Percentiles rank a stretch among this genome's conserved stretches.
These are phyloP conservation scores for Tachysurus vachellii DNA, from an alignment of 2,113 vertebrate genomes.

Conservation along the genomic window DNA sequence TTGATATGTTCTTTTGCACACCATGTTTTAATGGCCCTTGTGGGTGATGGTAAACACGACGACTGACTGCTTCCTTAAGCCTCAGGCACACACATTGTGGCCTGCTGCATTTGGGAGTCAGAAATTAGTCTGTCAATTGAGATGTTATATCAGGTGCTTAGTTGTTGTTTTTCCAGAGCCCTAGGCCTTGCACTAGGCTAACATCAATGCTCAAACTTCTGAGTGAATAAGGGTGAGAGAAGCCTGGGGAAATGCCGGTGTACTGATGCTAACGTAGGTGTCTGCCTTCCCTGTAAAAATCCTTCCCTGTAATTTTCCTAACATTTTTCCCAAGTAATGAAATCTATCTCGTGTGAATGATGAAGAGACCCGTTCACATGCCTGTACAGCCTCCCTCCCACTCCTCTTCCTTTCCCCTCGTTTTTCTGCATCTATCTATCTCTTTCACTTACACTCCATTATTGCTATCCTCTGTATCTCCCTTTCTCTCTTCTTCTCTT, in stretches of 20 bases:
- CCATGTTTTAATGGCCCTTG: neutral
- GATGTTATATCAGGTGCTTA: neutral
- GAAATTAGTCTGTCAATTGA: constrained; percentile 10
- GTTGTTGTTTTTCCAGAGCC: neutral
- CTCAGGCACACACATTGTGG: neutral
- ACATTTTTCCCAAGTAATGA: constrained; percentile 8
- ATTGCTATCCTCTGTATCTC: constrained; percentile 24
- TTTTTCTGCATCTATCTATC: constrained; percentile 6
- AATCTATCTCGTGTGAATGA: constrained; percentile 14
- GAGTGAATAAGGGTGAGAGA: constrained; percentile 25
- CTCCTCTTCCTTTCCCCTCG: constrained; percentile 20
- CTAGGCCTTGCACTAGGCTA: neutral
- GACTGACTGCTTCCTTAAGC: neutral
- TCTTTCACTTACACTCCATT: constrained; percentile 14
- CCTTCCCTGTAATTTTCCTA: constrained; percentile 35
- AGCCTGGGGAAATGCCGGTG: neutral
- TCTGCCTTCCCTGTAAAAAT: neutral
- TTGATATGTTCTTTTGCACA: constrained; percentile 6
- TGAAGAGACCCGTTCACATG: neutral
- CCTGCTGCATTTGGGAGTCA: neutral
- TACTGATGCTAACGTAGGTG: neutral
- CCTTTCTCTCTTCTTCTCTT: constrained; percentile 25
- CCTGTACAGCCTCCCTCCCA: neutral
- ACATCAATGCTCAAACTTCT: constrained; percentile 1
- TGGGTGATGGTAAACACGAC: neutral